Evolutionary conservation across 2,888 invertebrate species (phyloP).

Genomic region (Sminthurinus aureus): DNA sequence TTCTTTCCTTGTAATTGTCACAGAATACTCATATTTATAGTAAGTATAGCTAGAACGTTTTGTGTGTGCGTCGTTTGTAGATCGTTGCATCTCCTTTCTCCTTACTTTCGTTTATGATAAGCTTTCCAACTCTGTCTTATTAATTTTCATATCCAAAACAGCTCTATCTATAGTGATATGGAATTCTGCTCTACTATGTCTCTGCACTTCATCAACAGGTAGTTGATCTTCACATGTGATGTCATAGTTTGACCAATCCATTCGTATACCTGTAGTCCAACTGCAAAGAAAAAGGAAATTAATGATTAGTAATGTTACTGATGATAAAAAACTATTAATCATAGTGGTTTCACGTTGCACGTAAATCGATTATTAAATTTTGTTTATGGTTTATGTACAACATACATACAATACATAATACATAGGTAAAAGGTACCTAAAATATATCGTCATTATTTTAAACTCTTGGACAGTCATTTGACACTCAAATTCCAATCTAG

Average conservation of each 20-base stretch:
- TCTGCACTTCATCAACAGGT: not conserved
- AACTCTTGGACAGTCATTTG: not conserved
- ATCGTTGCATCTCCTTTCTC: too few species aligned
- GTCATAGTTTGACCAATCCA: not conserved
- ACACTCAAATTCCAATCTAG: constrained; percentile 1
- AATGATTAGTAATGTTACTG: not conserved
- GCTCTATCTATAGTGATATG: not conserved
- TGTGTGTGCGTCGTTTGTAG: too few species aligned
- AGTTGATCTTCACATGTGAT: not conserved
- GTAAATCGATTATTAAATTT: too few species aligned
- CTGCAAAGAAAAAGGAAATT: not conserved
- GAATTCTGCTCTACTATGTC: not conserved
- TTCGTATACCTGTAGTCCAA: not conserved
- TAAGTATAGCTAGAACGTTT: too few species aligned
- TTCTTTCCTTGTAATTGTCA: too few species aligned
- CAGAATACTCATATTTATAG: too few species aligned
- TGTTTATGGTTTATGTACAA: too few species aligned
- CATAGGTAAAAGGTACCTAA: too few species aligned
- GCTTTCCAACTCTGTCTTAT: not conserved
- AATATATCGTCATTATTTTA: constrained; percentile 6
- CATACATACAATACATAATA: too few species aligned
- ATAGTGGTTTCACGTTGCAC: not conserved
- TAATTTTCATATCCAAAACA: not conserved
- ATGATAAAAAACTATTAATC: not conserved
- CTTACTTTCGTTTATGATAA: too few species aligned